phyloP scores from a whole-genome alignment of 2,113 vertebrate species.

The Crocuta crocuta region DNA sequence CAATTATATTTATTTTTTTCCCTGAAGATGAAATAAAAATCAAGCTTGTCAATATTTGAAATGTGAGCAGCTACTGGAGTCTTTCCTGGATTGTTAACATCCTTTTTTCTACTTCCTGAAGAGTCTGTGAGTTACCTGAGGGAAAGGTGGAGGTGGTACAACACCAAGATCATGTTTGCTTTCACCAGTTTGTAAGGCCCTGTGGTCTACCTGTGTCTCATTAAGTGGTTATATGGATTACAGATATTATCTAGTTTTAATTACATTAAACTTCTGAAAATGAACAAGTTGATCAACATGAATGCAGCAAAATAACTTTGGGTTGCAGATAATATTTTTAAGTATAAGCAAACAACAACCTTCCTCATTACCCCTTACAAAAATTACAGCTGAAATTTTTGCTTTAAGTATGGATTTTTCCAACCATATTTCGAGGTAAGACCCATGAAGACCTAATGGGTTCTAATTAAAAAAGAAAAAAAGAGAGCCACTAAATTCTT shows the following conservation, averaged over 20 bases:
- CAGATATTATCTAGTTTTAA: background rate
- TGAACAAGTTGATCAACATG: background rate
- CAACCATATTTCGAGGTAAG: background rate
- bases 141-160: background rate
- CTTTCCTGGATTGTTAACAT: background rate
- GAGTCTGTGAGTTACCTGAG: background rate
- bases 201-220: background rate
- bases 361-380: rapidly evolving
- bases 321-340: background rate
- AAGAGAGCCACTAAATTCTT: background rate
- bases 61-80: background rate
- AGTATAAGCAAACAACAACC: background rate
- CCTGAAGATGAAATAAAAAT: background rate
- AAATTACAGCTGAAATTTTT: background rate
- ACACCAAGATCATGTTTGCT: background rate
- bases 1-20: background rate
- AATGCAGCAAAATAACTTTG: background rate
- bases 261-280: background rate
- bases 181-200: background rate
- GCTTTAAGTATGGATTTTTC: background rate
- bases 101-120: background rate
- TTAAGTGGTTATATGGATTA: background rate
- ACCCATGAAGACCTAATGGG: background rate
- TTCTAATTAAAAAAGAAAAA: background rate
- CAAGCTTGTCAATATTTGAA: background rate